A percentile compares a stretch with the other conserved stretches of the same genome.
These are phyloP conservation scores for Sylvia atricapilla DNA, from an alignment of 2,113 vertebrate genomes.

Conservation along the genomic window DNA sequence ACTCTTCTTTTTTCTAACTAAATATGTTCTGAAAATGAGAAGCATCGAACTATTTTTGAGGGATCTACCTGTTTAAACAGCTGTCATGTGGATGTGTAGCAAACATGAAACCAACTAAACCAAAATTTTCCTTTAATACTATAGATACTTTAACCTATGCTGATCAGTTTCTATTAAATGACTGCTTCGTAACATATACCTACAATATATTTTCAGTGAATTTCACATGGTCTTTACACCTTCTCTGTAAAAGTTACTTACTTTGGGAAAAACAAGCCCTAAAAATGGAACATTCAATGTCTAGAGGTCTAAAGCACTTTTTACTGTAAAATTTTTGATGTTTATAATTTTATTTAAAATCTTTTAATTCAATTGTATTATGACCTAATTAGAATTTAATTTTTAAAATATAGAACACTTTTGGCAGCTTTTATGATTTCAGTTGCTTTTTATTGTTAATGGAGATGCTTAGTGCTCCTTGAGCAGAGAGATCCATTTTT, in stretches of 20 bases:
- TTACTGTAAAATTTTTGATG: background rate
- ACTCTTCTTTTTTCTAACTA: background rate
- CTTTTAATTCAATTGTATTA: background rate
- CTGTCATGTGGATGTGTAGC: background rate
- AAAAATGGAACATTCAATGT: background rate
- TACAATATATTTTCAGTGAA: background rate
- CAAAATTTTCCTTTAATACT: background rate
- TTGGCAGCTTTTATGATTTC: background rate
- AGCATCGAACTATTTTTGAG: background rate
- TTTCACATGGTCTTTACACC: background rate
- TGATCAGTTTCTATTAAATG: background rate
- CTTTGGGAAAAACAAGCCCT: background rate
- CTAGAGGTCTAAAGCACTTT: background rate
- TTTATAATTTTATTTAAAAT: background rate
- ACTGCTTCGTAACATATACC: background rate
- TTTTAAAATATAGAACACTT: background rate
- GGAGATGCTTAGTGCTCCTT: background rate
- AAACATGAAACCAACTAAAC: background rate
- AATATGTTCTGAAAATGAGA: background rate
- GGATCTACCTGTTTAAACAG: background rate
- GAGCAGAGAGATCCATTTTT: background rate
- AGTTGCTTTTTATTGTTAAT: background rate
- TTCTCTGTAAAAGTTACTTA: background rate
- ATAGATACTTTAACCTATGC: background rate
- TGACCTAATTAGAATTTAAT: background rate